Evolutionary conservation across 1,140 invertebrate species (phyloP).

Genomic region (Agrilus planipennis): DNA sequence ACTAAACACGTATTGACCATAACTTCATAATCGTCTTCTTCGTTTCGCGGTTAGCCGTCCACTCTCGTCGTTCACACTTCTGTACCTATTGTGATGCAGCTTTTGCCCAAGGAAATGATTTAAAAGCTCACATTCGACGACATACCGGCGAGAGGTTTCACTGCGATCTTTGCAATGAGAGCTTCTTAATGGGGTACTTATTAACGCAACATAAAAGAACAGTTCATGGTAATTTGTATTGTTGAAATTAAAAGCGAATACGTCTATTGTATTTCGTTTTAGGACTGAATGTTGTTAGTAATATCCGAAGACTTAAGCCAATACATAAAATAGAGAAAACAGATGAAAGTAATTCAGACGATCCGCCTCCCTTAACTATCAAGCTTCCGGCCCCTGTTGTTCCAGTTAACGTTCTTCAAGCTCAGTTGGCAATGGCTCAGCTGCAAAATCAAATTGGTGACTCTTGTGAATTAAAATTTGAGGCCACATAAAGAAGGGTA

Average conservation of each 20-base stretch:
- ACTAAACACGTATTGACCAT: too few species aligned
- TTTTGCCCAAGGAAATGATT: constrained; percentile 47
- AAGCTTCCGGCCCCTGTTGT: constrained; percentile 24
- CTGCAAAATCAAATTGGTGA: constrained; percentile 4
- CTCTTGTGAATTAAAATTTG: too few species aligned
- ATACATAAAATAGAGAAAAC: constrained; percentile 17
- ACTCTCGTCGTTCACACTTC: too few species aligned
- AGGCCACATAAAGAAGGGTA: too few species aligned
- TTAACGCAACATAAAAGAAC: constrained; percentile 41
- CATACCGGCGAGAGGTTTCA: constrained; percentile 44
- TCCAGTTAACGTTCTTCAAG: constrained; percentile 20
- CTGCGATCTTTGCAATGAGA: constrained; percentile 43
- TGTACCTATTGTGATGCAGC: constrained; percentile 45
- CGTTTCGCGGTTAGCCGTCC: too few species aligned
- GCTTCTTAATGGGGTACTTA: constrained; percentile 44
- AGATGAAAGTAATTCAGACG: constrained; percentile 22
- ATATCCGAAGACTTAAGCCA: constrained; percentile 28
- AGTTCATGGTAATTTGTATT: constrained; percentile 38
- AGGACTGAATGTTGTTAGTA: constrained; percentile 30
- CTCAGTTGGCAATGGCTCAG: constrained; percentile 14
- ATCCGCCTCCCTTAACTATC: constrained; percentile 27
- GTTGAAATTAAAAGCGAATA: constrained; percentile 4
- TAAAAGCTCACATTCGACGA: constrained; percentile 49
- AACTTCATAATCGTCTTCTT: too few species aligned
- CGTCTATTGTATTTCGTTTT: constrained; percentile 10